Evolutionary conservation across 2,888 invertebrate genomes (phyloP).

Genomic region (Hesperia comma): DNA sequence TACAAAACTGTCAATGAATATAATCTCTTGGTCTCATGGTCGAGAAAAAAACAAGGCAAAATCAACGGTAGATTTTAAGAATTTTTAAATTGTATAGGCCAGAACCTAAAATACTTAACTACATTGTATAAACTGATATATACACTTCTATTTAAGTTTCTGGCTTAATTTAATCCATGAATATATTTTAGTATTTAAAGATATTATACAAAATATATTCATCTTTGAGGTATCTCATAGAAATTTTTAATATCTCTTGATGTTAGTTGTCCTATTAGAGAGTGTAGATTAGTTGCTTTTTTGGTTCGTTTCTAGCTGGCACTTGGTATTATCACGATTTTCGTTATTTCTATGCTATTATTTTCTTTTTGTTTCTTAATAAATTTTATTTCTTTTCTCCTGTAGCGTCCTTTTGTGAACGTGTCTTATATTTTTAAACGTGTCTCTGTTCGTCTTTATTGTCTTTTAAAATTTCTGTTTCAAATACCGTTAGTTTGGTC

Average conservation of each 20-base stretch:
- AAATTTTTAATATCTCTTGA: conserved; percentile 49
- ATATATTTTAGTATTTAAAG: neutral
- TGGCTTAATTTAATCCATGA: neutral
- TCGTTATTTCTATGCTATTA: conserved; percentile 64
- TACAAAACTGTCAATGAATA: too few relatives aligned
- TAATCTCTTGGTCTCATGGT: neutral
- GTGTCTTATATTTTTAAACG: conserved; percentile 11
- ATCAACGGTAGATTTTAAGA: conserved; percentile 26
- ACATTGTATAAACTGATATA: neutral
- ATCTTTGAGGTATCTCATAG: neutral
- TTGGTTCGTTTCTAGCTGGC: conserved; percentile 78
- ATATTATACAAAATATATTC: neutral
- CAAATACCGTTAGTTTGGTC: conserved; percentile 18
- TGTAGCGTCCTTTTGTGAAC: conserved; percentile 62
- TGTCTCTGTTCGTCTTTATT: conserved; percentile 1
- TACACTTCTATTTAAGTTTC: neutral
- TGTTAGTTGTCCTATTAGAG: conserved; percentile 78
- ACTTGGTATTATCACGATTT: conserved; percentile 78
- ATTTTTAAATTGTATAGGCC: neutral
- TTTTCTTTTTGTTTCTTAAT: conserved; percentile 62
- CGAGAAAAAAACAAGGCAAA: conserved; percentile 8
- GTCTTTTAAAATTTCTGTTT: conserved; percentile 20
- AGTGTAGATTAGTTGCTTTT: conserved; percentile 74
- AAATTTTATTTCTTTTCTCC: conserved; percentile 60
- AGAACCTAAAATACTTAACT: conserved; percentile 1